A percentile compares a stretch with the other conserved stretches of the same genome.
Conservation (phyloP, 2,888 invertebrate species). For the Catocala fraxini region DNA sequence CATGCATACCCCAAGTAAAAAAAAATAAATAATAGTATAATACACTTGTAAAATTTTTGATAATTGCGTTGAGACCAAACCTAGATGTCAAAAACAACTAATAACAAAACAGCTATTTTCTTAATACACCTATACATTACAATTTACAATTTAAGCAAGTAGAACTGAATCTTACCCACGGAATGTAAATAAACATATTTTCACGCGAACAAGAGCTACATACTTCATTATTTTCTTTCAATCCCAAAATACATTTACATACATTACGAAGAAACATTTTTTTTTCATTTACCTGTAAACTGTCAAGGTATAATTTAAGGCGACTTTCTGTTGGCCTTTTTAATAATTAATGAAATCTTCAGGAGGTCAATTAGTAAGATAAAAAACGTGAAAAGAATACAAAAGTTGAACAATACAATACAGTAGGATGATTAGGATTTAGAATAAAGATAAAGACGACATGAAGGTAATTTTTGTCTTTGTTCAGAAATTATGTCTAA, state of each 20-base stretch:
- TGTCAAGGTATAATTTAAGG: slow-evolving; percentile 44
- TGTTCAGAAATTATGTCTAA: slow-evolving; percentile 9
- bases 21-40: too few relatives aligned
- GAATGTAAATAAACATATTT: too few relatives aligned
- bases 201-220: too few relatives aligned
- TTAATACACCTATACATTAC: too few relatives aligned
- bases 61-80: too few relatives aligned
- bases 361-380: slow-evolving; percentile 55
- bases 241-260: slow-evolving; percentile 6
- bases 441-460: slow-evolving; percentile 27
- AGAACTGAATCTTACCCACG: too few relatives aligned
- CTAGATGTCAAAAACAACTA: too few relatives aligned
- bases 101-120: too few relatives aligned
- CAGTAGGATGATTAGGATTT: slow-evolving; percentile 31
- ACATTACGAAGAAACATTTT: slow-evolving; percentile 31
- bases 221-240: not conserved
- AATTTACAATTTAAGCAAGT: too few relatives aligned
- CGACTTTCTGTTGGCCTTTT: slow-evolving; percentile 45
- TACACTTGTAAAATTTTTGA: too few relatives aligned
- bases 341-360: slow-evolving; percentile 57
- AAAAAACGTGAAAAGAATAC: slow-evolving; percentile 49
- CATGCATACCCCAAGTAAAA: too few relatives aligned
- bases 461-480: slow-evolving; percentile 17
- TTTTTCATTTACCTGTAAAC: slow-evolving; percentile 37
- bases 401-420: slow-evolving; percentile 42